Conservation (phyloP, 1,140 invertebrate genomes). For the Phymorhynchus buccinoides region DNA sequence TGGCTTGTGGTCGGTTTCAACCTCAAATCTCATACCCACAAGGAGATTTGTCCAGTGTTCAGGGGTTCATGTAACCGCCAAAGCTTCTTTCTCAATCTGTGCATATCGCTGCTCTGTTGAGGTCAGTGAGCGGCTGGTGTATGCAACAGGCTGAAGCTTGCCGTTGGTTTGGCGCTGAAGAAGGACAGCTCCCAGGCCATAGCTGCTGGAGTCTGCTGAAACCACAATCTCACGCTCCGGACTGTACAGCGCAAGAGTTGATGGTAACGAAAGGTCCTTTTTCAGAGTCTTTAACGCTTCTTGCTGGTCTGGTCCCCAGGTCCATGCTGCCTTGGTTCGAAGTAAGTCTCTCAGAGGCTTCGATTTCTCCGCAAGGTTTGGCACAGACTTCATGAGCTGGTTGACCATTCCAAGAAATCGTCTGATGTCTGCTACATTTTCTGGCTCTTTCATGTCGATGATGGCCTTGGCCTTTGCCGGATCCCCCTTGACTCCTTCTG, state of each 20-base stretch:
- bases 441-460: too few species aligned
- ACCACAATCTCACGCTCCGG: too few species aligned
- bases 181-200: constrained; percentile 51
- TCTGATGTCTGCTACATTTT: too few species aligned
- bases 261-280: constrained; percentile 39
- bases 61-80: too few species aligned
- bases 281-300: constrained; percentile 25
- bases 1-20: too few species aligned
- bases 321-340: constrained; percentile 41
- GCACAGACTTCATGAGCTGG: constrained; percentile 35
- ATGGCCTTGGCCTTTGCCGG: too few species aligned
- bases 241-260: constrained; percentile 12
- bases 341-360: constrained; percentile 34
- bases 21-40: too few species aligned
- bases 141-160: constrained; percentile 63
- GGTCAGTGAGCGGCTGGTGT: too few species aligned
- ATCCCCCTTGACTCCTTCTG: too few species aligned
- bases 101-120: too few species aligned
- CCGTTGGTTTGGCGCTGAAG: constrained; percentile 44
- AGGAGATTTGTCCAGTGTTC: too few species aligned
- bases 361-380: constrained; percentile 28
- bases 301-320: constrained; percentile 36
- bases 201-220: constrained; percentile 46
- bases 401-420: not conserved
- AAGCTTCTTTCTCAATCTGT: too few species aligned